Base-by-base conservation (phyloP, 2,888 invertebrate species). In the Lithophane socia region DNA sequence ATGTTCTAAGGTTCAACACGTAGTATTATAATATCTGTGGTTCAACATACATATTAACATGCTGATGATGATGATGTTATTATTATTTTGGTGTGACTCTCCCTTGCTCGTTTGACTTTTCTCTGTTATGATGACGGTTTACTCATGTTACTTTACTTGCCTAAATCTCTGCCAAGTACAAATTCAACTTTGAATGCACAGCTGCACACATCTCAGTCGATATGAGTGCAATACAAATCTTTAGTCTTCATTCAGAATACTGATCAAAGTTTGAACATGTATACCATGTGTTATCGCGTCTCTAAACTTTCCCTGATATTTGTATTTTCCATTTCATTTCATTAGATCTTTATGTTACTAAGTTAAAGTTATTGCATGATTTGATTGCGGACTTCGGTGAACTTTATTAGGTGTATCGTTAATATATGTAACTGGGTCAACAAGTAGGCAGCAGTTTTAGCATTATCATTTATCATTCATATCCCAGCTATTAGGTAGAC, bases 241-340 rank as follows among this genome's bases (percentile, higher is more conserved):
- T 77, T 73, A 74, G 78, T 77, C 65, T 79, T 76, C 85, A 68
- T 81, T 81, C 68, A 69, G 90, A 90, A 91, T 91, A 89, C 88
- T 83, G 79, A 92, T 88, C 74, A 74, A 49, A 64, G 52, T 79
- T 69, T 47, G 56, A 81, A 77, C 82, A 78, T 80, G 77, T 77
- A 79, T 74, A 80, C 72, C 54, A 85, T 84, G 77, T 77, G 75
- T 86, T 81, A 84, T 87, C 85, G 77, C 85, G 80, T 87, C 80
- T 83, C 80, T 76, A 82, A 60, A 90, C 91, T 91, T 92, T 91
- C 90, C 76, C 89, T 78, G 78, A 86, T 88, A 86, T 88, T 84
- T 79, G 78, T 82, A 82, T 65, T 88, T 88, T 86, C 80, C 75
- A 76, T 82, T 86, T 71, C 47, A 77, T 71, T 79, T 70, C 18